Percentiles rank a stretch among this genome's conserved stretches.
phyloP scores from a whole-genome alignment of 2,113 vertebrate genomes.

The Bambusicola thoracicus region DNA sequence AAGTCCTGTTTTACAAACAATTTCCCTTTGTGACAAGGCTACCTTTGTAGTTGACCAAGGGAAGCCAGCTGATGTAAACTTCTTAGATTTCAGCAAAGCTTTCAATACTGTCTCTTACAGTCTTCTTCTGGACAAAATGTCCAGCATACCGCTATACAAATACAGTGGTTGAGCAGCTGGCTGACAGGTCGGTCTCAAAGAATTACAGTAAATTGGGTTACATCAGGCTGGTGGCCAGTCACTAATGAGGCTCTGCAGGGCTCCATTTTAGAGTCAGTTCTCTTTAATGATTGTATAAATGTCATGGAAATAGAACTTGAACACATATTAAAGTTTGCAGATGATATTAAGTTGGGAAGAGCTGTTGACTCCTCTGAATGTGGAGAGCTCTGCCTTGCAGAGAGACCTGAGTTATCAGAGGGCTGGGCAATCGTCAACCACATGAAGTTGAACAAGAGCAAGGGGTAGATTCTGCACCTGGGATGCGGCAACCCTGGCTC shows the following conservation, averaged over 20 bases:
- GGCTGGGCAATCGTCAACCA: no score
- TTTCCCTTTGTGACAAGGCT: background rate
- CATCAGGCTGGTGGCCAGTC: background rate
- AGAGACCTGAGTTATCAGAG: background rate
- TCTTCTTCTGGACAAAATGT: background rate
- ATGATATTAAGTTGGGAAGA: background rate
- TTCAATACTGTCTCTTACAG: background rate
- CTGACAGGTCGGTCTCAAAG: background rate
- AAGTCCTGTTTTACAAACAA: background rate
- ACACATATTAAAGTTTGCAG: background rate
- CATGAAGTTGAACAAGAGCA: no score
- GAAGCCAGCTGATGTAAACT: background rate
- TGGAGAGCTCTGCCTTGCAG: background rate
- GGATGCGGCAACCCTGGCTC: background rate
- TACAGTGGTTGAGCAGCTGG: background rate
- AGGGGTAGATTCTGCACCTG: no score
- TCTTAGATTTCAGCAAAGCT: background rate
- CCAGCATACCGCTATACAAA: background rate
- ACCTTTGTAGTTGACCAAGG: background rate
- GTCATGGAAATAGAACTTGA: background rate
- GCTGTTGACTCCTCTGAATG: background rate
- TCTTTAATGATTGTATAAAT: background rate
- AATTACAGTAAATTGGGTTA: background rate
- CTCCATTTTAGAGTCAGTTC: background rate
- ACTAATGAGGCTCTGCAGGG: background rate